Base-by-base conservation (phyloP, 1,140 invertebrate genomes). In the Mamestra configurata region DNA sequence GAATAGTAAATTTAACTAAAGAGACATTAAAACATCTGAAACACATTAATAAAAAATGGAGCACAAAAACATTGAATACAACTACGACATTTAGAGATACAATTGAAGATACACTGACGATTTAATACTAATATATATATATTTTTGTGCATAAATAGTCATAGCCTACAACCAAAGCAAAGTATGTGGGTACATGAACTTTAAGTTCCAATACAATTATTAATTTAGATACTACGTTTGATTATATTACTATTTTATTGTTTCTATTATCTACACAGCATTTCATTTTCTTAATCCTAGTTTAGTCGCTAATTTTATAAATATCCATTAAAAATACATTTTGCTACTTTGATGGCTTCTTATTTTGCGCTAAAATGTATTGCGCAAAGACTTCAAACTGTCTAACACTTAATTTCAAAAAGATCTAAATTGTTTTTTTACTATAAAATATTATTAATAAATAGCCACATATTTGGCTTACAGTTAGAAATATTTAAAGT, bases 231-330 rank as follows among this genome's bases (percentile, higher is more conserved):
- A 77, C 49, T 82, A 82, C 46, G 49, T 75, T 80, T 82, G 77
- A 82, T 71, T 78, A 79, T 81, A 82, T 24, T 11, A 78, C 76
- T 80, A 68, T 84, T 64, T 90, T 93, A 94, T 83, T 68, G 77
- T 93, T 90, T 90, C 94, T 95, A 95, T 95, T 95, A 95, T 95
- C 95, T 95, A 95, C 94, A 95, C 95, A 95, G 95, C 95, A 95
- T 95, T 95, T 93, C 82, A 82, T 88, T 90, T 92, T 15, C 79
- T 86, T 86, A 86, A 61, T 71, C 70, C 46, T 77, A 81, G 73
- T 82, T 55, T 40, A 37, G 4, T 40, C 2, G 4, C 35, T 66
- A 66, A 64, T 79, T 57, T 51, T 79, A 18, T 51, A 61, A 22
- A 20, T 55, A 31, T 68, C 11, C 11, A 18, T 66, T 27, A 55